A percentile compares a stretch with the other conserved stretches of the same genome.
Conservation (phyloP, 2,888 invertebrate genomes). For the Brachypalpus laphriformis region DNA sequence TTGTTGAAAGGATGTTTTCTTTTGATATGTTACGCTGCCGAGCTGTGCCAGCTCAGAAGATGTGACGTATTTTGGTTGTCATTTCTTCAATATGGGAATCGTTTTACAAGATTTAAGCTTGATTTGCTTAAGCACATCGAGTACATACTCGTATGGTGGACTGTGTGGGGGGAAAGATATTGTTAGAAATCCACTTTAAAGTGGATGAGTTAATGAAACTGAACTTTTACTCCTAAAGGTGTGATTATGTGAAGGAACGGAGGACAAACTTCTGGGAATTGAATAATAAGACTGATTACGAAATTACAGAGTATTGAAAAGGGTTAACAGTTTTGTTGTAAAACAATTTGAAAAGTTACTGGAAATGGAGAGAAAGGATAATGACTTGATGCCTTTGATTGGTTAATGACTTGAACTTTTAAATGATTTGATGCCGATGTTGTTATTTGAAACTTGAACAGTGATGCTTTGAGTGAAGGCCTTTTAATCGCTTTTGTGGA, state of each 20-base stretch:
- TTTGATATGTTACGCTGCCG: slow-evolving; percentile 69
- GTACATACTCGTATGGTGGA: background rate
- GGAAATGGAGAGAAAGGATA: background rate
- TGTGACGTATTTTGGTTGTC: slow-evolving; percentile 52
- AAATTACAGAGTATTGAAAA: slow-evolving; percentile 3
- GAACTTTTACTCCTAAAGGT: background rate
- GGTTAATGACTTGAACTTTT: background rate
- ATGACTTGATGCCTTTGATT: background rate
- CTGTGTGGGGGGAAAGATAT: slow-evolving; percentile 2
- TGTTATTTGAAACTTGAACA: too few species aligned
- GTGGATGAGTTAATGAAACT: slow-evolving; percentile 12
- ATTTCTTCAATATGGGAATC: slow-evolving; percentile 20
- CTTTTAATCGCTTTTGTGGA: background rate
- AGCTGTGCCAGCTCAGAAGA: slow-evolving; percentile 29
- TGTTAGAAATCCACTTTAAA: slow-evolving; percentile 8
- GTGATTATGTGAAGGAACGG: background rate
- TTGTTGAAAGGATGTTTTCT: slow-evolving; percentile 72
- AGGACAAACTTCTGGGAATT: slow-evolving; percentile 35
- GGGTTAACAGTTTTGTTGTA: slow-evolving; percentile 1
- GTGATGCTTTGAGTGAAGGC: background rate
- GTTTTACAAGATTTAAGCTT: slow-evolving; percentile 56
- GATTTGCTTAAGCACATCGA: slow-evolving; percentile 48
- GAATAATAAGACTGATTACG: slow-evolving; percentile 3
- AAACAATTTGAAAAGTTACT: slow-evolving; percentile 18
- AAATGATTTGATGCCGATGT: too few species aligned